Conservation (phyloP, 37 sponge, comb jelly and placozoan genomes). For the Agelas oroides region DNA sequence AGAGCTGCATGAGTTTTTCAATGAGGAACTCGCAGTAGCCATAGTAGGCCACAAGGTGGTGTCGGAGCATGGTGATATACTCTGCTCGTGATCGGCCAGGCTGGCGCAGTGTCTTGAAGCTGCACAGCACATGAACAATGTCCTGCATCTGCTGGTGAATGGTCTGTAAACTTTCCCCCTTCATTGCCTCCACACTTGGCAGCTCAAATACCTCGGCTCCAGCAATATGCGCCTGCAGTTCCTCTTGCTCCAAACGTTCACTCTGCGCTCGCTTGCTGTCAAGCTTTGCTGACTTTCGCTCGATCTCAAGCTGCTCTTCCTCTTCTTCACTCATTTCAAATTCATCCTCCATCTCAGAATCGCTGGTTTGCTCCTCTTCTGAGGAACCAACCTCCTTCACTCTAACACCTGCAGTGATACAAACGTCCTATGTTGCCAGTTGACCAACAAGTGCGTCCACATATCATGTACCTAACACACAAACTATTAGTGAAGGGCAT, state of each 20-base stretch:
- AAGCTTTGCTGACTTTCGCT: slow-evolving; percentile 63
- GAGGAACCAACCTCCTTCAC: background rate
- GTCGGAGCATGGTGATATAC: slow-evolving; percentile 68
- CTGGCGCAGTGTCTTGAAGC: slow-evolving; percentile 86
- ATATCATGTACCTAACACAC: too few species aligned
- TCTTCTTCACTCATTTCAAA: slow-evolving; percentile 2
- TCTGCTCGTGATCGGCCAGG: slow-evolving; percentile 75
- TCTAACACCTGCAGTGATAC: too few species aligned
- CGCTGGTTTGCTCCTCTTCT: background rate
- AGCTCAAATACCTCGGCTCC: slow-evolving; percentile 61
- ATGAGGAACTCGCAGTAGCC: slow-evolving; percentile 93
- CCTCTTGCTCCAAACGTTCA: slow-evolving; percentile 27
- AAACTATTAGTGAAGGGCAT: too few species aligned
- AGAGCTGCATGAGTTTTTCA: slow-evolving; percentile 76
- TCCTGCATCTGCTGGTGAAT: slow-evolving; percentile 73
- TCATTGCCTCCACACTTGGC: slow-evolving; percentile 77
- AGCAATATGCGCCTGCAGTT: slow-evolving; percentile 32
- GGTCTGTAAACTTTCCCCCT: slow-evolving; percentile 62
- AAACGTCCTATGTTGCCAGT: too few species aligned
- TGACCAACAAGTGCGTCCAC: too few species aligned
- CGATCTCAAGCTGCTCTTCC: slow-evolving; percentile 22
- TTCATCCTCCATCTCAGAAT: background rate
- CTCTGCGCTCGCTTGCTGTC: slow-evolving; percentile 31
- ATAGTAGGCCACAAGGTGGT: slow-evolving; percentile 90
- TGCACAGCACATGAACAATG: slow-evolving; percentile 79